Evolutionary conservation across 2,888 invertebrate species (phyloP), one percentile per base, ranked within the genome.

Genomic region (Leuctra nigra): DNA sequence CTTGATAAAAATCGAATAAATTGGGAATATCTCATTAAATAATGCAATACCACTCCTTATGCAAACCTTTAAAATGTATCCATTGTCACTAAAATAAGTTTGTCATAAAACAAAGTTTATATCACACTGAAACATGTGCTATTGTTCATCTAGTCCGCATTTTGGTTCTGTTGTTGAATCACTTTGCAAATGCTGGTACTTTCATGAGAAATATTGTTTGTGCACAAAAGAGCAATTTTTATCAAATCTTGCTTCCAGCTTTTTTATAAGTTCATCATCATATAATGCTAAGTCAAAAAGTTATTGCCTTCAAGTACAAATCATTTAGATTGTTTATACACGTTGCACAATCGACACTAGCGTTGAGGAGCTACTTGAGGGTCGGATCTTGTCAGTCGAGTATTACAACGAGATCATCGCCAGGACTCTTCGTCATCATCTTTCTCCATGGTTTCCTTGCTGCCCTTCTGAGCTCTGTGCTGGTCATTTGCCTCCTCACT

Each of bases 361-460:
- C 29, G 29, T 29, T 29, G 29, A 7, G 18, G 41, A 18, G 20
- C 41, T 41, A 41, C 41, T 18, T 20, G 53, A 57, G 29, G 48
- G 54, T 33, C 29, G 20, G n/a, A 18, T 35, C 18, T 48, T 65
- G 70, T 74, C 72, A 74, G 68, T 74, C 74, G 61, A 74, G 68
- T 58, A 73, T 71, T 41, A 74, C 73, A 55, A 74, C 72, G 70
- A 73, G 70, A 59, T 74, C 73, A 59, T 74, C 54, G 29, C 24
- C 69, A 57, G 72, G 68, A 41, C 69, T 68, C 60, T 66, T 67
- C 11, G 68, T 63, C 47, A 68, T 67, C 63, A 84, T 72, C 70
- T 78, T 78, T 67, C 86, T 78, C 84, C 89, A 91, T 11, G 92
- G 92, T 69, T 90, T 90, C 62, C 92, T 82, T 41, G 91, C 91